Conservation (phyloP, 1,140 invertebrate genomes). For the Cecropterus lyciades region DNA sequence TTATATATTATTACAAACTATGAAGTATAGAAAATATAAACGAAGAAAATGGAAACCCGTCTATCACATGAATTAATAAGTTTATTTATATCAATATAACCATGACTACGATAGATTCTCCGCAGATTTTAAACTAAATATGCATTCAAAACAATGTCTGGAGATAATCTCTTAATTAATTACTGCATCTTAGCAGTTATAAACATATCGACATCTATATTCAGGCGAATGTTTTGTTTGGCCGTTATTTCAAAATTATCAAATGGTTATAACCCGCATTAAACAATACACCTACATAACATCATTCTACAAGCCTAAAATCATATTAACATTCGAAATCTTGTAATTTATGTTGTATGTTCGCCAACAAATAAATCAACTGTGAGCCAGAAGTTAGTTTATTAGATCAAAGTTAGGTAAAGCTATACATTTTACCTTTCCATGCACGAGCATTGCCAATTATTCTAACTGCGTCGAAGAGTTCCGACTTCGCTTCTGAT, state of each 20-base stretch:
- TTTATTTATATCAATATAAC: too few relatives aligned
- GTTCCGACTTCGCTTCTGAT: slow-evolving; percentile 51
- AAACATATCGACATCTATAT: slow-evolving; percentile 10
- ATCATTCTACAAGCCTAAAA: slow-evolving; percentile 18
- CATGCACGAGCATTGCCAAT: slow-evolving; percentile 63
- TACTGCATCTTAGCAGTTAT: neutral
- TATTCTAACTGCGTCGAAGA: slow-evolving; percentile 64
- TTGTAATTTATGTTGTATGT: slow-evolving; percentile 39
- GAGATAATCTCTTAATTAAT: slow-evolving; percentile 1
- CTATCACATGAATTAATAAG: too few relatives aligned
- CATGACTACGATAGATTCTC: too few relatives aligned
- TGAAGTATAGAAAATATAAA: too few relatives aligned
- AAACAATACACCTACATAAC: slow-evolving; percentile 7
- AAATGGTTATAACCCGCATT: slow-evolving; percentile 9
- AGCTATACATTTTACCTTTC: slow-evolving; percentile 59
- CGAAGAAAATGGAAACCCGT: too few relatives aligned
- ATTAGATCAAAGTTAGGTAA: slow-evolving; percentile 58
- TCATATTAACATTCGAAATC: slow-evolving; percentile 39
- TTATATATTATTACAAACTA: too few relatives aligned
- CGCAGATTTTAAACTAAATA: too few relatives aligned
- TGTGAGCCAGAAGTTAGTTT: slow-evolving; percentile 67
- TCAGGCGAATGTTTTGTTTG: slow-evolving; percentile 13
- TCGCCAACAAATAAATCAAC: slow-evolving; percentile 50
- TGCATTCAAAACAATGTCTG: neutral
- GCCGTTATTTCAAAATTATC: neutral